Base-by-base conservation (phyloP, 2,888 invertebrate species). In the Campopleginae sp. region DNA sequence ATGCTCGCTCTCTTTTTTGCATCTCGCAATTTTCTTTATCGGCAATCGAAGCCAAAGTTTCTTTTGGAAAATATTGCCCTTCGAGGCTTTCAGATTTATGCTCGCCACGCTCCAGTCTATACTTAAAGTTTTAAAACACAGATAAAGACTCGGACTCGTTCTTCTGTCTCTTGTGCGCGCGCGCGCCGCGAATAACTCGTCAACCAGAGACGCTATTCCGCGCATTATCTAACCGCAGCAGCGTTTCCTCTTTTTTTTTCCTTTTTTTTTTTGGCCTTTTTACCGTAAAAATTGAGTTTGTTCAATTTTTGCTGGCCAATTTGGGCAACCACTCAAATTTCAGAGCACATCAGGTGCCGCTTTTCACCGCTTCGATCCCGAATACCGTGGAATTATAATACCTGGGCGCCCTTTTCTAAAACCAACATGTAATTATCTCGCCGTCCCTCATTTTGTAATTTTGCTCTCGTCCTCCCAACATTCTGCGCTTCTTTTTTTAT, bases 341-440 rank as follows among this genome's bases (percentile, higher is more conserved):
- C 70, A 48, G 70, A 70, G 70, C 71, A 80, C 63, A 48, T 85
- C 75, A 76, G 79, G 85, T 80, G 82, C 84, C 54, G 81, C 86
- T 85, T 68, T 65, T 84, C 84, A 38, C 71, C 58, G 78, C 74
- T 70, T 79, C 76, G 33, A 58, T 75, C 42, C 42, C 81, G 63
- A 74, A 74, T 76, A 90, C 89, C 89, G 90, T 91, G 89, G 90
- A 91, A 92, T 93, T 90, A 92, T 92, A 85, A 85, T 85, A 90
- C 91, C 91, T 89, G 87, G 85, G 86, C 87, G 87, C 88, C 88
- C 90, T 92, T 93, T 93, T 93, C 93, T 93, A 93, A 93, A 93
- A 93, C 93, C 93, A 93, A 93, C 93, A 93, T 92, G 92, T 92
- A 93, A 93, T 93, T 93, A 93, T 93, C 92, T 89, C 91, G 89